Evolutionary conservation across 2,113 vertebrate genomes (phyloP), one percentile per base, ranked within the genome.

Genomic region (Manacus vitellinus): DNA sequence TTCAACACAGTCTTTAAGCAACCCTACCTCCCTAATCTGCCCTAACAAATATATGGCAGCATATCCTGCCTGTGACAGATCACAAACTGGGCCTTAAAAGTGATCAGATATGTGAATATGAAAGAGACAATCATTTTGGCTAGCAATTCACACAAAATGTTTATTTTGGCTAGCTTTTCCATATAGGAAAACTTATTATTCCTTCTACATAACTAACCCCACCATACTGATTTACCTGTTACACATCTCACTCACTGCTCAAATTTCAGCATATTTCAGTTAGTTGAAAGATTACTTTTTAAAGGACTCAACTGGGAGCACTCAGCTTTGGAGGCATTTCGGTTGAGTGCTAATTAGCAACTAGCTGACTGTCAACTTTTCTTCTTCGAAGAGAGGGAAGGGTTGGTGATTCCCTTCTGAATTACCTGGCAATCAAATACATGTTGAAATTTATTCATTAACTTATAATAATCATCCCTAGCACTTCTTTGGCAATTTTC

Each of bases 321-420:
- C 89, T 97, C 96, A 95, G 94, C 96, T 97, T 97, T 96, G 95
- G 95, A 97, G 96, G 94, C 88, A 96, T 97, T 97, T 97, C 95
- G 94, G 89, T 76, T 95, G 96, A 97, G 84, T 97, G 93, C 95
- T 97, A 97, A 98, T 98, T 98, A 98, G 95, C 95, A 97, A 96
- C 94, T 96, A 96, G 90, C 97, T 97, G 94, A 97, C 96, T 97
- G 96, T 97, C 97, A 98, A 97, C 97, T 98, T 97, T 96, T 65
- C 90, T 95, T 97, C 92, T 96, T 96, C 66, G 70, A 89, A 95
- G 73, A 82, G 85, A 95, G 49, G 81, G 83, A 95, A 95, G 94
- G 66, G 76, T 86, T 97, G 95, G 90, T 71, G 89, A 92, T 96
- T 96, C 96, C 96, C 95, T 78, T 92, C 94, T 97, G 95, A 97